Evolutionary conservation across 2,113 vertebrate genomes (phyloP).

Genomic region (Psammodynastes pulverulentus): DNA sequence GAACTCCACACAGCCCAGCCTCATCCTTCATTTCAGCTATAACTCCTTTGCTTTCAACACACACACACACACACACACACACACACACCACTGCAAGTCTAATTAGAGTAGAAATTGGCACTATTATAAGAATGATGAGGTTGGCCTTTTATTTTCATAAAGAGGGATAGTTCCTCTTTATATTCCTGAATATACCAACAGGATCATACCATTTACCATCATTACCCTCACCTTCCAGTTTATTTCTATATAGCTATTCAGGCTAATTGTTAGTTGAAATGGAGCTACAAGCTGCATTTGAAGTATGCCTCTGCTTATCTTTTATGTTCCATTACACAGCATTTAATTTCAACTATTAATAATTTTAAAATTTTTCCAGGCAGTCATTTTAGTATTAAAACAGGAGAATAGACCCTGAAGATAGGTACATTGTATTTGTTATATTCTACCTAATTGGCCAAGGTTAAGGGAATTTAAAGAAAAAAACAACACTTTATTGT

Average conservation of each 20-base stretch:
- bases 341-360: background rate
- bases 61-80: background rate
- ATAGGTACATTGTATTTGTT: background rate
- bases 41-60: background rate
- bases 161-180: background rate
- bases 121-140: background rate
- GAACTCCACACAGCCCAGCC: background rate
- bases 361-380: background rate
- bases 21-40: background rate
- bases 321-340: background rate
- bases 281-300: background rate
- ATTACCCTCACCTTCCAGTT: background rate
- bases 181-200: background rate
- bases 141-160: background rate
- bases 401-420: background rate
- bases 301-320: background rate
- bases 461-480: background rate
- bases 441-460: background rate
- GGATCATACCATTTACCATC: background rate
- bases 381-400: background rate
- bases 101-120: background rate
- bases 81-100: background rate
- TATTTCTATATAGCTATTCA: background rate
- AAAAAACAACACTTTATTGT: background rate
- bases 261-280: background rate